A percentile compares a stretch with the other conserved stretches of the same genome.
Evolutionary conservation across 2,797 vertebrate genomes (phyloP).

Genomic region (Dicrostonyx torquatus): DNA sequence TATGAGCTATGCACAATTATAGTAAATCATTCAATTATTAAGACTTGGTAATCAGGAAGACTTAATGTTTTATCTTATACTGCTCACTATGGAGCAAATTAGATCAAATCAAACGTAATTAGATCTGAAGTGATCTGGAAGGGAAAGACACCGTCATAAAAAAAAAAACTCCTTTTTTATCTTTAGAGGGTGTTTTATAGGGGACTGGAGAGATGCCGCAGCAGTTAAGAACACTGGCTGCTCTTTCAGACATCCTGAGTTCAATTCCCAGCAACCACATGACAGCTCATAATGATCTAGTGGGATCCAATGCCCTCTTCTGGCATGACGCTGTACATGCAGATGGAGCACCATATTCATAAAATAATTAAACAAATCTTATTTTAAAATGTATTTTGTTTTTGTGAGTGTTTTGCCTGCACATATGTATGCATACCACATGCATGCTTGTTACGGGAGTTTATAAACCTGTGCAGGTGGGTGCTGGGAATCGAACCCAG

Average conservation of each 20-base stretch:
- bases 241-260: background rate
- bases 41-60: background rate
- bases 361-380: background rate
- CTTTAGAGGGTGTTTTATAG: background rate
- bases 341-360: background rate
- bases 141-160: background rate
- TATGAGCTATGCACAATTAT: background rate
- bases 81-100: background rate
- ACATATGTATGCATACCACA: background rate
- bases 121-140: slow-evolving; percentile 42
- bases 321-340: background rate
- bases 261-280: background rate
- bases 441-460: background rate
- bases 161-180: background rate
- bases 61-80: slow-evolving; percentile 33
- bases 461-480: background rate
- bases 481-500: background rate
- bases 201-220: background rate
- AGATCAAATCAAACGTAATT: slow-evolving; percentile 45
- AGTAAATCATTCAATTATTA: background rate
- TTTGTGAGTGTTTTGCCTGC: background rate
- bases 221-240: background rate
- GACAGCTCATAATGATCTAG: background rate
- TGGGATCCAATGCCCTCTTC: background rate
- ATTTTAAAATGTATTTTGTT: background rate